A percentile compares a stretch with the other conserved stretches of the same genome.
Evolutionary conservation across 2,797 vertebrate species (phyloP).

Genomic region (Bufotes viridis): DNA sequence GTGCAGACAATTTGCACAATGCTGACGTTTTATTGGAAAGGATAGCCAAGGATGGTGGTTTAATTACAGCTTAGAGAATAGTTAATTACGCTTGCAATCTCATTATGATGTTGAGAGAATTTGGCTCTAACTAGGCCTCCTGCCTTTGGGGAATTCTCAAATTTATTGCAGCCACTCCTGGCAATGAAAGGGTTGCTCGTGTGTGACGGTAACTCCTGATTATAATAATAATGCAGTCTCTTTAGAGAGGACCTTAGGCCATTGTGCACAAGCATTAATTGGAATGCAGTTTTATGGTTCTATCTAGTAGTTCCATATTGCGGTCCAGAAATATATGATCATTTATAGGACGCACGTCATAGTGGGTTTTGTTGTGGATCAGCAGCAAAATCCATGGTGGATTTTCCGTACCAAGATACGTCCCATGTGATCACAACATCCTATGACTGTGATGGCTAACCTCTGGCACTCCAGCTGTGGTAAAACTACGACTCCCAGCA

Average conservation of each 20-base stretch:
- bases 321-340: constrained; percentile 11
- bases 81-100: constrained; percentile 53
- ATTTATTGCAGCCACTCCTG: constrained; percentile 48
- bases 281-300: not conserved
- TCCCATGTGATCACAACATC: too few relatives aligned
- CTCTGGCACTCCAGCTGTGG: too few relatives aligned
- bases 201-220: constrained; percentile 42
- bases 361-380: too few relatives aligned
- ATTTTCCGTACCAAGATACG: too few relatives aligned
- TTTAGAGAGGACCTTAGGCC: constrained; percentile 16
- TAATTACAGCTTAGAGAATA: constrained; percentile 56
- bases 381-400: too few relatives aligned
- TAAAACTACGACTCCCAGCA: too few relatives aligned
- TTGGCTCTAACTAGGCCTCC: constrained; percentile 38
- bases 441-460: too few relatives aligned
- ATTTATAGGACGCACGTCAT: not conserved
- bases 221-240: constrained; percentile 18
- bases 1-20: constrained; percentile 38
- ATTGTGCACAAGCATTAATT: constrained; percentile 20
- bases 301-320: not conserved
- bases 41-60: constrained; percentile 44
- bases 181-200: constrained; percentile 50
- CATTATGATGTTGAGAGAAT: constrained; percentile 47
- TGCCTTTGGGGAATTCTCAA: constrained; percentile 41
- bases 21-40: constrained; percentile 46